Evolutionary conservation across 1,140 invertebrate species (phyloP), one percentile per base, ranked within the genome.

Genomic region (Drosophila nigromelanica): DNA sequence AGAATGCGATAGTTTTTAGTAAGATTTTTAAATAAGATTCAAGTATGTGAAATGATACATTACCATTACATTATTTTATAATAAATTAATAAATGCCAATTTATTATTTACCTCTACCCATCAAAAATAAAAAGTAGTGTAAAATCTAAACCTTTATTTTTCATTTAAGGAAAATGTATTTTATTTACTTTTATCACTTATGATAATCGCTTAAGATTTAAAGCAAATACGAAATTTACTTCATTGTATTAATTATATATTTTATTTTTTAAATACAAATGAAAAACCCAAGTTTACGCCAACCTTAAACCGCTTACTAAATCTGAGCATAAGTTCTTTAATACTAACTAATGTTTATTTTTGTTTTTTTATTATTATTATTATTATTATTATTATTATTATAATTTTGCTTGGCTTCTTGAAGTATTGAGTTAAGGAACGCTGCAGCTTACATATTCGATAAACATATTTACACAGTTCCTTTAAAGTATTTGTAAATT

Each of bases 181-280:
- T 80, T 78, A 81, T 86, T 81, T 81, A 73, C 52, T 72, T 63
- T 75, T 58, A 70, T 77, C 63, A 47, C 82, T 86, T 86, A 87
- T 24, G 40, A 37, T 73, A 67, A 76, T 42, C 33, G 58, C 82
- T 87, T 86, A 87, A 52, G 52, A 76, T 56, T 63, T 66, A 87
- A 64, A 63, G 82, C 82, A 86, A 87, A 76, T 62, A 67, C 50
- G 60, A 76, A 11, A 70, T 76, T 76, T 78, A 56, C 48, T 60
- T 80, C 52, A 63, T 55, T 85, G 50, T 21, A 11, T 40, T 42
- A 11, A 33, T 66, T 70, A 59, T 50, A 50, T 68, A 48, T 75
- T 52, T 66, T 48, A 45, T 62, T 74, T 52, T 45, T 63, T 39
- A 69, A 56, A 73, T 37, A 30, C 43, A 15, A 59, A 54, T 37